These are phyloP conservation scores for Lumbricus terrestris DNA, from an alignment of 2,888 invertebrate species.

Conservation along the genomic window DNA sequence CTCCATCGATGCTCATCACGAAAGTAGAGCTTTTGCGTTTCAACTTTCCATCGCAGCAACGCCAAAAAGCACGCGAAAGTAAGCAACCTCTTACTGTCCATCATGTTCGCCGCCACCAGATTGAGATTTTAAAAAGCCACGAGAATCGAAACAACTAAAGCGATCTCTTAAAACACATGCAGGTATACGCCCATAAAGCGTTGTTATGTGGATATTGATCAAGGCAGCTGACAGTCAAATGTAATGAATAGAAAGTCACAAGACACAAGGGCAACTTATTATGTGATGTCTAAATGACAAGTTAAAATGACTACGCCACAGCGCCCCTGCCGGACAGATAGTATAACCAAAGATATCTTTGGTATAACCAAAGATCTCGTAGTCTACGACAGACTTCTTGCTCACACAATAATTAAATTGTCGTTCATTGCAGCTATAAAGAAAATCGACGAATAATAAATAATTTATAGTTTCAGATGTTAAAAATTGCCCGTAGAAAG, in stretches of 20 bases:
- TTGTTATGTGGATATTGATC: not conserved
- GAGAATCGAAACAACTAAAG: not conserved
- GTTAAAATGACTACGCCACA: no score
- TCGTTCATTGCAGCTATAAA: no score
- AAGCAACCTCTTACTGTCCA: not conserved
- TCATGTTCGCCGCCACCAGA: not conserved
- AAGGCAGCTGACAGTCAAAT: not conserved
- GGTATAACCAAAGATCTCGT: no score
- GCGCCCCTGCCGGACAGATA: no score
- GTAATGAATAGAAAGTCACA: not conserved
- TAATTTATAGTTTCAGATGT: no score
- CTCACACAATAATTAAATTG: no score
- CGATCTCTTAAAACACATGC: not conserved
- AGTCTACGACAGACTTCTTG: no score
- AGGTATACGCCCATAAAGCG: not conserved
- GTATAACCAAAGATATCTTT: no score
- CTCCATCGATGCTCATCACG: not conserved
- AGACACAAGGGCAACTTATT: no score
- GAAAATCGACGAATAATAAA: no score
- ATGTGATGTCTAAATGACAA: no score
- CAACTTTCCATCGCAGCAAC: not conserved
- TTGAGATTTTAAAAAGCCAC: not conserved
- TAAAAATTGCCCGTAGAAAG: no score
- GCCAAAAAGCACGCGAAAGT: constrained; percentile 4
- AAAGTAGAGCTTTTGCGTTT: not conserved